Evolutionary conservation across 2,797 vertebrate species (phyloP), one percentile per base, ranked within the genome.

Genomic region (Peromyscus attwateri): DNA sequence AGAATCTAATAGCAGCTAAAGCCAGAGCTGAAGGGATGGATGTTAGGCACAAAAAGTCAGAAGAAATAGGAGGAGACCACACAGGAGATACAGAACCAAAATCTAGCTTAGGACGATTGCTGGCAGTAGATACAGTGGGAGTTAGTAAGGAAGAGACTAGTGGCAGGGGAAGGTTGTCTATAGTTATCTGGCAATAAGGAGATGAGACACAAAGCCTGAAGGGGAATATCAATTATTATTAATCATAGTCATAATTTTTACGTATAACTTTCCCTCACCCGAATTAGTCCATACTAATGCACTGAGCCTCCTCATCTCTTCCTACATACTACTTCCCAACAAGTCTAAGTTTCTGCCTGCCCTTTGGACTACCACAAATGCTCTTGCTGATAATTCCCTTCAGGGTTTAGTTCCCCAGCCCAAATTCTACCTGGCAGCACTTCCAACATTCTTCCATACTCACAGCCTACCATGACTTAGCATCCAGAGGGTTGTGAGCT

Each of bases 11-110:
- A 62, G 62, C 29, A 46, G 81, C 55, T 52, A 89, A 90, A 49
- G 64, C 49, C 55, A 75, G 55, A 94, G 75, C 60, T 79, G 84
- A 96, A 96, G 37, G 57, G 76, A 83, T 31, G 10, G 52, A 14
- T 66, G 43, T 21, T 31, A 82, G 12, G n/a, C 43, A 94, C 71
- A 88, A 91, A 60, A 77, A 31, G 43, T 80, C 66, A 62, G 57
- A 62, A 60, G 55, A 68, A 92, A 84, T 3, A 80, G 23, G 76
- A 92, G 89, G 60, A 92, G 64, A 27, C 34, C 55, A 82, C n/a
- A 82, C 80, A 60, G n/a, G 57, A 94, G 60, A 95, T 29, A 21
- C 10, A n/a, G 81, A 81, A 94, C 40, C 31, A 52, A 89, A 89
- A 82, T 21, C 16, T 31, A 68, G 23, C 12, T 89, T 52, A 62